Percentiles rank a stretch among this genome's conserved stretches.
These are phyloP conservation scores for Andrena trimmerana DNA, from an alignment of 2,888 invertebrate genomes.

Conservation along the genomic window DNA sequence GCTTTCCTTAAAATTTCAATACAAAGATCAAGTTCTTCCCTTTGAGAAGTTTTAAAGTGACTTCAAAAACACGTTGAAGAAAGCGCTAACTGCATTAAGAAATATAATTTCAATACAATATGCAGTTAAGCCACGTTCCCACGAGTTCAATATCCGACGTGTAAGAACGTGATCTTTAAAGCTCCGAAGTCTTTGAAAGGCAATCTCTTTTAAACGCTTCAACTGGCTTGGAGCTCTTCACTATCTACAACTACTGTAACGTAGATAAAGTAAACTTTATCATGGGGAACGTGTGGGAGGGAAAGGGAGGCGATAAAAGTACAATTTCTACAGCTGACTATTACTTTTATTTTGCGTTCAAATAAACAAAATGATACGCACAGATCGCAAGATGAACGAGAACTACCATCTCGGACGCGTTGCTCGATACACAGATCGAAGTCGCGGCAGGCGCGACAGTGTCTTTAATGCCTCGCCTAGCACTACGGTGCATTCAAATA, in stretches of 20 bases:
- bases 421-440: slow-evolving; percentile 36
- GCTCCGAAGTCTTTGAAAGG: background rate
- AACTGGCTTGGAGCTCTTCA: background rate
- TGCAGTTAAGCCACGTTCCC: too few relatives aligned
- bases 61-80: too few relatives aligned
- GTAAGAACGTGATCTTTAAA: background rate
- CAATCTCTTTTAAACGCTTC: background rate
- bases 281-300: too few relatives aligned
- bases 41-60: too few relatives aligned
- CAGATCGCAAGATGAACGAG: slow-evolving; percentile 21
- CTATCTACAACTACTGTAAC: background rate
- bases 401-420: slow-evolving; percentile 10
- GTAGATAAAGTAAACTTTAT: background rate
- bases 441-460: slow-evolving; percentile 23
- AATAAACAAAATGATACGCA: slow-evolving; percentile 51
- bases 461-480: slow-evolving; percentile 51
- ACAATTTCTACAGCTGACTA: slow-evolving; percentile 46
- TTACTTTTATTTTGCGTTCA: slow-evolving; percentile 71
- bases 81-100: too few relatives aligned
- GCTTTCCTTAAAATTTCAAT: too few relatives aligned
- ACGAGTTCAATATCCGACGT: too few relatives aligned
- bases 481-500: slow-evolving; percentile 36
- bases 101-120: too few relatives aligned
- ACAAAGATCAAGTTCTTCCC: too few relatives aligned
- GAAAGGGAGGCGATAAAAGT: background rate